Conservation (phyloP, 2,113 vertebrate genomes). For the Genyomyrus donnyi region DNA sequence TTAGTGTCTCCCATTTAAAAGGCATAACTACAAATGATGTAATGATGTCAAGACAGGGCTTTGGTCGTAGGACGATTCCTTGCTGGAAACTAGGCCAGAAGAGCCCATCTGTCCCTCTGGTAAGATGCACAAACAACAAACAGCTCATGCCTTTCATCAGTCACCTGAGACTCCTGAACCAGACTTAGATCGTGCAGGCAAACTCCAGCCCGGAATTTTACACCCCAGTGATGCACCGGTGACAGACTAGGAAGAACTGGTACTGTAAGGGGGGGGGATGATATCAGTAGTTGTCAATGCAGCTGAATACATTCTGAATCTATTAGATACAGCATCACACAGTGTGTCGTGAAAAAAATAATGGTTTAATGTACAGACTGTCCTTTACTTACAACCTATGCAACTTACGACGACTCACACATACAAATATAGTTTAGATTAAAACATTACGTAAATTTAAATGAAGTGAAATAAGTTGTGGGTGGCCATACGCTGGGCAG, state of each 20-base stretch:
- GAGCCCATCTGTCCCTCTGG: not conserved
- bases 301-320: not conserved
- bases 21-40: not conserved
- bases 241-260: not conserved
- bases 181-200: too few species aligned
- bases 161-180: not conserved
- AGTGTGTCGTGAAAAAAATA: not conserved
- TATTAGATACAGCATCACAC: not conserved
- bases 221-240: not conserved
- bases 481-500: not conserved
- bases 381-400: not conserved
- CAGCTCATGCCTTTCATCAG: not conserved
- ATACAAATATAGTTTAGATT: not conserved
- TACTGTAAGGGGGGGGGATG: not conserved
- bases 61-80: not conserved
- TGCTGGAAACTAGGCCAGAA: not conserved
- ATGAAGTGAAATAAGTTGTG: not conserved
- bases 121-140: not conserved
- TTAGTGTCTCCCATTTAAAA: not conserved
- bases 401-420: not conserved
- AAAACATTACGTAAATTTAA: not conserved
- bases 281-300: not conserved
- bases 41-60: not conserved
- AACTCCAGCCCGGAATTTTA: too few species aligned
- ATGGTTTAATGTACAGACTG: not conserved